These are phyloP conservation scores for Crocallis elinguaria DNA, from an alignment of 2,888 invertebrate genomes.

Conservation along the genomic window DNA sequence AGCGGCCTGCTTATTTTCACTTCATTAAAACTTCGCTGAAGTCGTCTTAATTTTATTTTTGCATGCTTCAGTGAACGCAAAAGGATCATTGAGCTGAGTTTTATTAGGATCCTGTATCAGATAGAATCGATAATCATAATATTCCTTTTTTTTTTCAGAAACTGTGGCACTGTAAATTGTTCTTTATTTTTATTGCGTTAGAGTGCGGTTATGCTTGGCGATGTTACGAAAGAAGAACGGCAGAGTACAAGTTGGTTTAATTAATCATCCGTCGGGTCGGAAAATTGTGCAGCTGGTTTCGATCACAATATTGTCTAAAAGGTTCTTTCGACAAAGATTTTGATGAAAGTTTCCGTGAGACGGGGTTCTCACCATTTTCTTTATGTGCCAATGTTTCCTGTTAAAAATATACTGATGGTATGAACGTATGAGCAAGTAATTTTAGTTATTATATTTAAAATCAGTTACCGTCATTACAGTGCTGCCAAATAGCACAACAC, in stretches of 20 bases:
- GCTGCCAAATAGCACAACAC: no score
- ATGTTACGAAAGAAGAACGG: constrained; percentile 5
- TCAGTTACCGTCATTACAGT: no score
- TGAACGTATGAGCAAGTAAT: neutral
- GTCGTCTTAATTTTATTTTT: constrained; percentile 15
- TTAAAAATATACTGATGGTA: constrained; percentile 16
- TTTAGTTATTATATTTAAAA: no score
- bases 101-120: constrained; percentile 30
- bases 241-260: constrained; percentile 59
- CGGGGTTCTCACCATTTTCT: constrained; percentile 41
- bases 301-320: constrained; percentile 69
- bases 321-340: constrained; percentile 58
- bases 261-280: constrained; percentile 73
- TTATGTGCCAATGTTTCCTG: constrained; percentile 12
- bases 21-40: constrained; percentile 14
- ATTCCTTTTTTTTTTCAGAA: constrained; percentile 25
- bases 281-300: constrained; percentile 68
- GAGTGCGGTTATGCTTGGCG: constrained; percentile 15
- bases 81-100: constrained; percentile 20
- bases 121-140: constrained; percentile 28
- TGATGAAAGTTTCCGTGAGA: constrained; percentile 40
- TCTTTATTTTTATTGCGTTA: constrained; percentile 16
- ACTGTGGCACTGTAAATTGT: constrained; percentile 7
- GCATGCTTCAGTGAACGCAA: constrained; percentile 21
- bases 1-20: neutral